A percentile compares a stretch with the other conserved stretches of the same genome.
Evolutionary conservation across 2,888 invertebrate species (phyloP).

Genomic region (Poecilobothrus nobilitatus): DNA sequence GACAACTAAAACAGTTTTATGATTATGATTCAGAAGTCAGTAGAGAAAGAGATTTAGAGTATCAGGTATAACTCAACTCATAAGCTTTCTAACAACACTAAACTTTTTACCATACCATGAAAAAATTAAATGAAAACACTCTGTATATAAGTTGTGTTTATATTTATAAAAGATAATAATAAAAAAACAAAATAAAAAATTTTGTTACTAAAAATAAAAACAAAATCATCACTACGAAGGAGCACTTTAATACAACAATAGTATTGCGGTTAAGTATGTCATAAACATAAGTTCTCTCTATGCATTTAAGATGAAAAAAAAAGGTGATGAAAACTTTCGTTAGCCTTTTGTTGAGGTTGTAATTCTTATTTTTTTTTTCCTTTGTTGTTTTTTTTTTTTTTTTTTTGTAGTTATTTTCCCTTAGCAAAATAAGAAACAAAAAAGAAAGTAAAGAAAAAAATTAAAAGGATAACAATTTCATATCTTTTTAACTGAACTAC

Average conservation of each 20-base stretch:
- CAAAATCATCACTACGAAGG: not conserved
- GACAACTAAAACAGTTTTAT: too few species aligned
- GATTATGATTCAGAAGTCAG: too few species aligned
- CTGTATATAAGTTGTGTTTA: too few species aligned
- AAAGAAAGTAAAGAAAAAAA: not conserved
- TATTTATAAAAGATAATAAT: not conserved
- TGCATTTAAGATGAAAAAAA: not conserved
- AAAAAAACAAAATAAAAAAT: not conserved
- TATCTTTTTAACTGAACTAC: not conserved
- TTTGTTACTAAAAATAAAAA: not conserved
- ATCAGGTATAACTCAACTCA: too few species aligned
- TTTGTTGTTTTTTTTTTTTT: not conserved
- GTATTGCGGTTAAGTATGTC: constrained; percentile 6
- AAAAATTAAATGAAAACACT: too few species aligned
- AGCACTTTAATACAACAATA: not conserved
- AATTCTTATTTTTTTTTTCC: not conserved
- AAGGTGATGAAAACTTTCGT: constrained; percentile 6
- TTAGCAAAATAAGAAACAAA: not conserved
- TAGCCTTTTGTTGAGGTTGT: not conserved
- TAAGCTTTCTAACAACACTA: too few species aligned
- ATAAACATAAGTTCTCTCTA: constrained; percentile 1
- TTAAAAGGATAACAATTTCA: not conserved
- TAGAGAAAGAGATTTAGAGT: too few species aligned
- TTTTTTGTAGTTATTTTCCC: not conserved
- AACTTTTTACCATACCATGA: too few species aligned